phyloP scores from a whole-genome alignment of 2,888 invertebrate species.

The Serripes groenlandicus region DNA sequence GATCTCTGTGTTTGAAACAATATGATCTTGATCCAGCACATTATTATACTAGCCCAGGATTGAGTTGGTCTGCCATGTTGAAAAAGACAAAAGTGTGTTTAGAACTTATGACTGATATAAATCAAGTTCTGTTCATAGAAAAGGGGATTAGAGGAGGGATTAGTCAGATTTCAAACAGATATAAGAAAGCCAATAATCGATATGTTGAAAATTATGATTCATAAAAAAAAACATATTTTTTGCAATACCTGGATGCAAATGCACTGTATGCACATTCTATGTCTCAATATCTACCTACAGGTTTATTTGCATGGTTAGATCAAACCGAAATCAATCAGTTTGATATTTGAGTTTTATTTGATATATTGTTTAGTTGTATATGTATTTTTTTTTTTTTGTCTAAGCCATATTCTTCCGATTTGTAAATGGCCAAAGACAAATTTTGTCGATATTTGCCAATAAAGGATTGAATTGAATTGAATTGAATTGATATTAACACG shows the following conservation, averaged over 20 bases:
- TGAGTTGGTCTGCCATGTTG: constrained; percentile 55
- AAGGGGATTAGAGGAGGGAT: constrained; percentile 39
- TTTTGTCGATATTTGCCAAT: constrained; percentile 11
- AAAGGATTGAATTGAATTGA: no score
- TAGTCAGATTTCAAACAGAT: constrained; percentile 43
- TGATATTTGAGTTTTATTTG: no score
- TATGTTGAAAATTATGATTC: constrained; percentile 51
- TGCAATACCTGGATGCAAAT: constrained; percentile 23
- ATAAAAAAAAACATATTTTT: constrained; percentile 49
- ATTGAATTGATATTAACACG: background rate
- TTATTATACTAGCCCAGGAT: constrained; percentile 79
- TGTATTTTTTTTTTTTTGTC: no score
- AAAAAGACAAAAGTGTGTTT: constrained; percentile 40
- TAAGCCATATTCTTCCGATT: no score
- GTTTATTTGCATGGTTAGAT: constrained; percentile 59
- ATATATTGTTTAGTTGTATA: no score
- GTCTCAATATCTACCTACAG: constrained; percentile 72
- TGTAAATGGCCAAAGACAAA: constrained; percentile 54
- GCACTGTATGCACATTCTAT: constrained; percentile 65
- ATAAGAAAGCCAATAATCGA: constrained; percentile 48
- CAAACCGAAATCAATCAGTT: background rate
- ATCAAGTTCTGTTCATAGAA: constrained; percentile 11
- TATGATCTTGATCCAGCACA: constrained; percentile 74
- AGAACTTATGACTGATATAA: constrained; percentile 46
- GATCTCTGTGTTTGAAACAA: constrained; percentile 16